Evolutionary conservation across 2,888 invertebrate genomes (phyloP).

Genomic region (Eupithecia exiguata): DNA sequence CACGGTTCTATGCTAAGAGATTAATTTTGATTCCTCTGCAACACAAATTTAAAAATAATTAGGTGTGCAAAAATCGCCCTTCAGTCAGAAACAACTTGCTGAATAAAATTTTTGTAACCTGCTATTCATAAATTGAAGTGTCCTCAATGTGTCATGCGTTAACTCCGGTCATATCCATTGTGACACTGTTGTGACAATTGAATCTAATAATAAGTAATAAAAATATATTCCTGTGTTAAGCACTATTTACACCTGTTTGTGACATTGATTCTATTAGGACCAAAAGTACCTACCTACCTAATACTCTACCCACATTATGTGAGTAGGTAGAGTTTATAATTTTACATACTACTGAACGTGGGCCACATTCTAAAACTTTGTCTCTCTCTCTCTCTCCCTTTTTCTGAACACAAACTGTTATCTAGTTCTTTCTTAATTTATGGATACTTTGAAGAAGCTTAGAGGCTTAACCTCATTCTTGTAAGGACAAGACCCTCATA

Average conservation of each 20-base stretch:
- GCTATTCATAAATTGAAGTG: conserved; percentile 3
- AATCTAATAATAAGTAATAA: conserved; percentile 1
- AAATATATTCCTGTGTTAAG: background rate
- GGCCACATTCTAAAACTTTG: too few species aligned
- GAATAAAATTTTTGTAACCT: background rate
- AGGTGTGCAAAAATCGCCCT: background rate
- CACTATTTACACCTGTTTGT: background rate
- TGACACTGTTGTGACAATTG: background rate
- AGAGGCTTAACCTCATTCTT: too few species aligned
- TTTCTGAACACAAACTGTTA: too few species aligned
- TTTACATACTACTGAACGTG: too few species aligned
- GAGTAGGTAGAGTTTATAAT: too few species aligned
- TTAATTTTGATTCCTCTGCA: background rate
- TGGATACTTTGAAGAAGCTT: too few species aligned
- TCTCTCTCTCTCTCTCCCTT: too few species aligned
- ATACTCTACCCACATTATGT: too few species aligned
- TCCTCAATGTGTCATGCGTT: background rate
- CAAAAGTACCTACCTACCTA: too few species aligned
- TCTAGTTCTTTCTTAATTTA: too few species aligned
- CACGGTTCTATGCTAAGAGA: background rate
- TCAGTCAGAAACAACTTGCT: background rate
- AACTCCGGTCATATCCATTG: conserved; percentile 6
- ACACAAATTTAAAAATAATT: background rate
- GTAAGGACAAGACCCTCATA: too few species aligned
- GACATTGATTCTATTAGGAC: background rate